Percentiles rank a stretch among this genome's conserved stretches.
phyloP scores from a whole-genome alignment of 1,140 invertebrate genomes.

The Arctopsyche grandis region DNA sequence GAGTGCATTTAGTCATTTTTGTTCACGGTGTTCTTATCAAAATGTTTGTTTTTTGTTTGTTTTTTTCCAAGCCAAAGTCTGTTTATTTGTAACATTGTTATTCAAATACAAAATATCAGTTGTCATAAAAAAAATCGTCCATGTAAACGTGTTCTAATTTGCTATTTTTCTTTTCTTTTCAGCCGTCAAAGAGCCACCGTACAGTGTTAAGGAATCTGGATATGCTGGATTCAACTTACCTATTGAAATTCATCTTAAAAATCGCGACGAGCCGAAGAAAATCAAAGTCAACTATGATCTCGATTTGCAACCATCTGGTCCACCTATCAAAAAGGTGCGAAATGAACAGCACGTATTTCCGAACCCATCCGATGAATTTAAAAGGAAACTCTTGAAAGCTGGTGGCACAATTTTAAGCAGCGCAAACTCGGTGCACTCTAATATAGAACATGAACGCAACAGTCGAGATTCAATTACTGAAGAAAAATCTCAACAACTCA shows the following conservation, averaged over 20 bases:
- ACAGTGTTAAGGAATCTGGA: conserved; percentile 88
- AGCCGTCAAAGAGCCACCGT: conserved; percentile 93
- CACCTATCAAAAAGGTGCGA: conserved; percentile 76
- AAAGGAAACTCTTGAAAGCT: conserved; percentile 85
- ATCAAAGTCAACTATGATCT: conserved; percentile 90
- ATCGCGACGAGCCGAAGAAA: conserved; percentile 90
- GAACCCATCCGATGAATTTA: conserved; percentile 90
- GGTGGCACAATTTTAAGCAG: conserved; percentile 72
- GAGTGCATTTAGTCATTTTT: no score
- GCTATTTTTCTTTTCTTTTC: conserved; percentile 58
- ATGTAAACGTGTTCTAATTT: no score
- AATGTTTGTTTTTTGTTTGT: no score
- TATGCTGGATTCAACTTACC: conserved; percentile 93
- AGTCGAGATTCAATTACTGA: conserved; percentile 66
- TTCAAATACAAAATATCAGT: no score
- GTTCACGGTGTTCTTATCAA: no score
- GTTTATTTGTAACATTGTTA: no score
- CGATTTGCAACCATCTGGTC: conserved; percentile 77
- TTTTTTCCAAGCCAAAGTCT: no score
- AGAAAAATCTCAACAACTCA: conserved; percentile 65
- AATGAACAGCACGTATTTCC: conserved; percentile 79
- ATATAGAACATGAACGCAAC: conserved; percentile 64
- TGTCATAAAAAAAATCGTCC: no score
- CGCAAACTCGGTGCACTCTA: conserved; percentile 57
- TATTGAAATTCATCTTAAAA: conserved; percentile 92